Evolutionary conservation across 2,797 vertebrate species (phyloP).

Genomic region (Sebastiscus tertius): DNA sequence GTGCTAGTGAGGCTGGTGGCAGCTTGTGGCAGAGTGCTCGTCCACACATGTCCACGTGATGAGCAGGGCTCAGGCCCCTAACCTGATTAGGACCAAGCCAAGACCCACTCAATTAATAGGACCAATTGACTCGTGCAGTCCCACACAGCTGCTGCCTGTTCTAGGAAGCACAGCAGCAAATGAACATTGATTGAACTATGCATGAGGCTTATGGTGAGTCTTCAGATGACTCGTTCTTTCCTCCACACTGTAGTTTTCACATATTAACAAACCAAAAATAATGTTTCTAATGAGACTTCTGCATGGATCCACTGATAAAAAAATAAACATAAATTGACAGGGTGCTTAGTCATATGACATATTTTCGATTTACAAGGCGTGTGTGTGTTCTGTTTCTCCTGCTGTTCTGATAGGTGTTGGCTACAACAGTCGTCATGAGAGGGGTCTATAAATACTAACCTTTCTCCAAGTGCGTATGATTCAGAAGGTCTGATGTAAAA

Average conservation of each 20-base stretch:
- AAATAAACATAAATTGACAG: background rate
- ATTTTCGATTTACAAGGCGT: background rate
- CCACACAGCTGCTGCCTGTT: conserved; percentile 55
- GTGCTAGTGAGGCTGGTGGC: background rate
- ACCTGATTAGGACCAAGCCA: conserved; percentile 70
- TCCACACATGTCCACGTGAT: conserved; percentile 44
- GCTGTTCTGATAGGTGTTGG: conserved; percentile 19
- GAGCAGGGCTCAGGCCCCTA: conserved; percentile 44
- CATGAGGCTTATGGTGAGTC: background rate
- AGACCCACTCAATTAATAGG: conserved; percentile 75
- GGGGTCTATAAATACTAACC: conserved; percentile 54
- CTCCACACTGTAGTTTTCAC: background rate
- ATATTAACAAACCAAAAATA: background rate
- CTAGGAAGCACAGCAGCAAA: conserved; percentile 32
- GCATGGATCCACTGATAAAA: background rate
- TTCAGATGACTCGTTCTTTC: background rate
- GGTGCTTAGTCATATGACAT: background rate
- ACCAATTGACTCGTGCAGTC: conserved; percentile 59
- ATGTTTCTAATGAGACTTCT: background rate
- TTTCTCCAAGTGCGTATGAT: conserved; percentile 43
- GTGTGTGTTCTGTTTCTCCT: background rate
- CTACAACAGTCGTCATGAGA: conserved; percentile 11
- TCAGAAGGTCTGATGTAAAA: conserved; percentile 42
- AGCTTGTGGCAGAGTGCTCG: conserved; percentile 1
- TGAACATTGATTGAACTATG: conserved; percentile 23